Evolutionary conservation across 2,888 invertebrate species (phyloP), one percentile per base, ranked within the genome.

Genomic region (Amorpha juglandis): DNA sequence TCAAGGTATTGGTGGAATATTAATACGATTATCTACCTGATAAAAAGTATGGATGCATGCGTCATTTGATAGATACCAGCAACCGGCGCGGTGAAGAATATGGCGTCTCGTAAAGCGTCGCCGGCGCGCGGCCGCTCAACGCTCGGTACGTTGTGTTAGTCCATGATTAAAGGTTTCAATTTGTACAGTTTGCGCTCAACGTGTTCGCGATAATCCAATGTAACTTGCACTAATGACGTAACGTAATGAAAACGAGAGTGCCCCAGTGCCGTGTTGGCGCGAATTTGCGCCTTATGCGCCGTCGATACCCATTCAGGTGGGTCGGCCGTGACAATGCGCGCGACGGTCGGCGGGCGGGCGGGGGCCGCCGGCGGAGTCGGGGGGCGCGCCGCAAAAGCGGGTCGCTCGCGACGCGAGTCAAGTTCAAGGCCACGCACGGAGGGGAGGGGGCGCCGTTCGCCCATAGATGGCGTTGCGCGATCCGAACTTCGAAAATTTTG

Each of bases 391-490:
- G 84, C 86, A 80, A 90, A 91, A 83, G 83, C 92, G 90, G 92
- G 92, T 92, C 92, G 91, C 79, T 83, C 82, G 85, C 87, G 88
- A 82, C 85, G 86, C 81, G 81, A 85, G 90, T 91, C 92, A 93
- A 92, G 92, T 92, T 93, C 92, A 92, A 92, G 92, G 92, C 90
- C 88, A 90, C 91, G 78, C 81, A 79, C 80, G 76, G 75, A 76
- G 78, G 84, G 84, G 73, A 82, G 81, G 80, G 84, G 83, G 82
- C 78, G 78, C 81, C 78, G 72, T 84, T 83, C 87, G 87, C 82
- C 83, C 86, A 82, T 89, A 92, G 92, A 91, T 92, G 92, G 92
- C 92, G 92, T 86, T 91, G 89, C 78, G 81, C 81, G 89, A 86
- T 86, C 81, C 84, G 83, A 81, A 80, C 82, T 88, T 86, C 76